Evolutionary conservation across 1,140 invertebrate genomes (phyloP).

Genomic region (Anastrepha ludens): DNA sequence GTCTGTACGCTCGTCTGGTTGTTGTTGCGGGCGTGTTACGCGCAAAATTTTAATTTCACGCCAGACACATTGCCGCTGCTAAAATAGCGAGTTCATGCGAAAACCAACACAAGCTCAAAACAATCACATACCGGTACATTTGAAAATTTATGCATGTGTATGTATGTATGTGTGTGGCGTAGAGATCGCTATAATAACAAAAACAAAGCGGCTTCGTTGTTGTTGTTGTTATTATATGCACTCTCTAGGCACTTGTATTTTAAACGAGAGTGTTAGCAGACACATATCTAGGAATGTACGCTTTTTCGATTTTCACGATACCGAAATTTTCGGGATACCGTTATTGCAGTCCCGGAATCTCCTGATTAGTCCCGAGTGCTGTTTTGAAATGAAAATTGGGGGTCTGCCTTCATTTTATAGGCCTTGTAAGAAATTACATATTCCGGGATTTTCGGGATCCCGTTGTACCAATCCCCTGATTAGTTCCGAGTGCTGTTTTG

Average conservation of each 20-base stretch:
- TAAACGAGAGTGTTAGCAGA: constrained; percentile 38
- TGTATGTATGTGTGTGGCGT: not conserved
- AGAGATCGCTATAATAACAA: constrained; percentile 11
- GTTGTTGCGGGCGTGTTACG: not conserved
- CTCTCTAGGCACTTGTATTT: constrained; percentile 35
- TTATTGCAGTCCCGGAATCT: no score
- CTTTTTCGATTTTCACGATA: no score
- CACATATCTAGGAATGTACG: not conserved
- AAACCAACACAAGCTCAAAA: constrained; percentile 1
- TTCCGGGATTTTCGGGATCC: no score
- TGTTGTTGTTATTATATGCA: constrained; percentile 14
- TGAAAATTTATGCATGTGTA: not conserved
- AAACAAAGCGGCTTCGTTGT: not conserved
- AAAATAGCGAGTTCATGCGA: not conserved
- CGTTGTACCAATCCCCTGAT: no score
- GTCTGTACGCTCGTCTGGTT: not conserved
- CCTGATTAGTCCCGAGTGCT: no score
- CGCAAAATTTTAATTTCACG: constrained; percentile 54
- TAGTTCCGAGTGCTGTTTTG: no score
- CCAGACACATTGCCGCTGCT: constrained; percentile 21
- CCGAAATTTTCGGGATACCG: no score
- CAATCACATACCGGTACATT: not conserved
- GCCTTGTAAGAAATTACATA: no score
- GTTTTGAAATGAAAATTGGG: no score
- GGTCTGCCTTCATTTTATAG: no score